A percentile compares a stretch with the other conserved stretches of the same genome.
Evolutionary conservation across 35 echinoderm and acorn worm species (phyloP).

Genomic region (Diadema setosum): DNA sequence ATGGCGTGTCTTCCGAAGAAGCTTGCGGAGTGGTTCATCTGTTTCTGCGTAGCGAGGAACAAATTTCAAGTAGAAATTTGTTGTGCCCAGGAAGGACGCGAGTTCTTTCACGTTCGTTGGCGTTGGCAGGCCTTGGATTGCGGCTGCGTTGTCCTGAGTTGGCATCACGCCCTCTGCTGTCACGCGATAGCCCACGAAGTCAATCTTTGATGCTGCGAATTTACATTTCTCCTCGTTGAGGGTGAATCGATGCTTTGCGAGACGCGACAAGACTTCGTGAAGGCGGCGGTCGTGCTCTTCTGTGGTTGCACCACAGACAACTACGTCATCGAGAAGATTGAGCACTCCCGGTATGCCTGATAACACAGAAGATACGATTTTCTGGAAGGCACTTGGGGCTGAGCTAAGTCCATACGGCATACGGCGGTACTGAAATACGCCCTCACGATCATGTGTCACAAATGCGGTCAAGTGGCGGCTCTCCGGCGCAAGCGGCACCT

Average conservation of each 20-base stretch:
- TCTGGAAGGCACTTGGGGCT: not conserved
- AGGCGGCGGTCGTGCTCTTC: not conserved
- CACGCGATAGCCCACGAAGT: constrained; percentile 20
- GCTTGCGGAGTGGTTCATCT: not conserved
- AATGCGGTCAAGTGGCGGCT: constrained; percentile 1
- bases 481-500: not conserved
- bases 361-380: not conserved
- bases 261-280: not conserved
- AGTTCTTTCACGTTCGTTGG: not conserved
- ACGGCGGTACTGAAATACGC: not conserved
- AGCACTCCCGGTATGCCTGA: not conserved
- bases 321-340: not conserved
- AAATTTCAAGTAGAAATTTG: not conserved
- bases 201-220: not conserved
- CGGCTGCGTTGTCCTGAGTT: not conserved
- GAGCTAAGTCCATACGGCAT: constrained; percentile 1
- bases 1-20: not conserved
- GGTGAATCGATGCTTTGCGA: not conserved
- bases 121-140: no score
- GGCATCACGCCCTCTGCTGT: not conserved
- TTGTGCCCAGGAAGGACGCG: not conserved
- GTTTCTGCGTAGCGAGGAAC: not conserved
- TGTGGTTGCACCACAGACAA: not conserved
- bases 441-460: constrained; percentile 28
- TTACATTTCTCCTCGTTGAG: constrained; percentile 38